A percentile compares a stretch with the other conserved stretches of the same genome.
phyloP scores from a whole-genome alignment of 2,113 vertebrate genomes.

The Arizona elegans region DNA sequence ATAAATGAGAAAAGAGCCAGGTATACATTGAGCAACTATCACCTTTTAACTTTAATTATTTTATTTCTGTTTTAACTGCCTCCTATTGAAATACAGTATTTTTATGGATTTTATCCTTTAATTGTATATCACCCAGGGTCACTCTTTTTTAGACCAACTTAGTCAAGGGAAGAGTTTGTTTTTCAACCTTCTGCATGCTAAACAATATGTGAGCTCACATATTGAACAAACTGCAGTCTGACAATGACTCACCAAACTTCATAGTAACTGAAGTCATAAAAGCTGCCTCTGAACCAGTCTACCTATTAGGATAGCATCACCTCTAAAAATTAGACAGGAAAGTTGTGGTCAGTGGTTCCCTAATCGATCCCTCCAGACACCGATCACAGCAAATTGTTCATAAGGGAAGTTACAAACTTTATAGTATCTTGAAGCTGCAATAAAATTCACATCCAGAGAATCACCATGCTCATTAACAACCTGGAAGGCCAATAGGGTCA shows the following conservation, averaged over 20 bases:
- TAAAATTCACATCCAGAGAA: background rate
- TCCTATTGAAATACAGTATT: background rate
- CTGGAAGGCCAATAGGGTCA: background rate
- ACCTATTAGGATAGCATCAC: conserved; percentile 21
- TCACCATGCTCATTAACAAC: background rate
- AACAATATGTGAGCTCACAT: background rate
- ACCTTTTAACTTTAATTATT: background rate
- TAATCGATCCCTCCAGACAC: conserved; percentile 20
- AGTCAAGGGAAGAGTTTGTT: background rate
- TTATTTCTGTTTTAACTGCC: background rate
- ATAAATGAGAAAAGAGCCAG: background rate
- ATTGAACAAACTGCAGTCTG: conserved; percentile 8
- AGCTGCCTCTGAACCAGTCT: background rate
- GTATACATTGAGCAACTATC: background rate
- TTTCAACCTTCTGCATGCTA: background rate
- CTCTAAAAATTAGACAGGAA: background rate
- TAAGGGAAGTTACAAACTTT: background rate
- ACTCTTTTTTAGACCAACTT: background rate
- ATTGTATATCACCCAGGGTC: background rate
- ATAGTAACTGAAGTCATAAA: conserved; percentile 26
- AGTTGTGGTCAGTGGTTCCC: background rate
- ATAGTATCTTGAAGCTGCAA: background rate
- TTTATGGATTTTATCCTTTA: background rate
- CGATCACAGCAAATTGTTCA: conserved; percentile 17
- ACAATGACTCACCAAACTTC: conserved; percentile 6